phyloP scores from a whole-genome alignment of 2,113 vertebrate species.

The Sceloporus undulatus region DNA sequence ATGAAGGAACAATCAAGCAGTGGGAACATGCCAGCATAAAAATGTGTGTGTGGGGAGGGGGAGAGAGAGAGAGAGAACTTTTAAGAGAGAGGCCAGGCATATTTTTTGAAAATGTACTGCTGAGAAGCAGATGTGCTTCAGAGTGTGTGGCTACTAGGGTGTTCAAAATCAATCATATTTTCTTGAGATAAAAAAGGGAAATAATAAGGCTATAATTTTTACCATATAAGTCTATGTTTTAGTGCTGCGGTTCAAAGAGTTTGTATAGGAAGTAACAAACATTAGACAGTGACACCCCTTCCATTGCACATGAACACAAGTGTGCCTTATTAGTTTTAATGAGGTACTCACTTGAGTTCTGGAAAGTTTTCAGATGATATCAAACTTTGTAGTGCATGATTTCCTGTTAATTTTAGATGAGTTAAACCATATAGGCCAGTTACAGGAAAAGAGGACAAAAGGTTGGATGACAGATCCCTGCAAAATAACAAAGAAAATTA shows the following conservation, averaged over 20 bases:
- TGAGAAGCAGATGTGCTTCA: conserved; percentile 71
- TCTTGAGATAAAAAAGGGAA: conserved; percentile 68
- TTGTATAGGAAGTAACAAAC: conserved; percentile 61
- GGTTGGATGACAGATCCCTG: conserved; percentile 95
- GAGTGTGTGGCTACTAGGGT: conserved; percentile 59
- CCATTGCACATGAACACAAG: conserved; percentile 78
- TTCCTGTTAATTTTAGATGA: conserved; percentile 95
- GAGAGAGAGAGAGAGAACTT: conserved; percentile 34
- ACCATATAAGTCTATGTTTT: conserved; percentile 72
- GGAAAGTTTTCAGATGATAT: conserved; percentile 90
- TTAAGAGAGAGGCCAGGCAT: conserved; percentile 46
- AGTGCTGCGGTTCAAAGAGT: conserved; percentile 70
- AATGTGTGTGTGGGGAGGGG: background rate
- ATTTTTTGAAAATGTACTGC: conserved; percentile 51
- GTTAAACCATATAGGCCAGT: conserved; percentile 90
- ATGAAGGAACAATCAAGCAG: conserved; percentile 27
- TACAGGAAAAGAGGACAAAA: conserved; percentile 90
- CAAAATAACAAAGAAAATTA: conserved; percentile 76
- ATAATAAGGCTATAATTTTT: conserved; percentile 70
- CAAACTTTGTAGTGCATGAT: conserved; percentile 86
- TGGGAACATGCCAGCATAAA: conserved; percentile 43
- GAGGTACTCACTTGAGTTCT: conserved; percentile 89
- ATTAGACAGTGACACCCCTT: conserved; percentile 71
- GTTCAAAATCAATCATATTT: conserved; percentile 68
- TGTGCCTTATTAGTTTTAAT: conserved; percentile 81